Conservation (phyloP, 2,888 invertebrate species). For the Eupithecia centaureata region DNA sequence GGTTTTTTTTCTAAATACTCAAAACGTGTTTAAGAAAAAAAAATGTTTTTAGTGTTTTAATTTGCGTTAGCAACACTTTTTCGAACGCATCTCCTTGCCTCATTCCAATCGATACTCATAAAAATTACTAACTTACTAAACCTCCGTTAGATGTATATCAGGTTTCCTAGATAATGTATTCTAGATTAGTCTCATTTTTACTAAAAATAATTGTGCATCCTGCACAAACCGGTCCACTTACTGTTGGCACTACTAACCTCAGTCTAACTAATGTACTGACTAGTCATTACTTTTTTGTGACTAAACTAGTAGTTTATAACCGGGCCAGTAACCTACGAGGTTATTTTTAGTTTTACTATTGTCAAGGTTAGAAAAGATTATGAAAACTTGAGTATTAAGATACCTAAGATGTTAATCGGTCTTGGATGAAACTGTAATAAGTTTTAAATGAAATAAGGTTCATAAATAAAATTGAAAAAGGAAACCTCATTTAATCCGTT, state of each 20-base stretch:
- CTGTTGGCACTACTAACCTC: constrained; percentile 45
- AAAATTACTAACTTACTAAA: neutral
- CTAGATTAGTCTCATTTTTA: neutral
- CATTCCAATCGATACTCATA: neutral
- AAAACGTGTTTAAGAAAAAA: no score
- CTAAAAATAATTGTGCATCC: constrained; percentile 33
- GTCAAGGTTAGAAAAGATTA: constrained; percentile 3
- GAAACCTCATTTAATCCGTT: no score
- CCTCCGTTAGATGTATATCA: neutral
- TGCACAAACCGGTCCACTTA: constrained; percentile 44
- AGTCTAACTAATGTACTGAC: neutral
- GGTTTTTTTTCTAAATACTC: no score
- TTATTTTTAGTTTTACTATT: constrained; percentile 5
- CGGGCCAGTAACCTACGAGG: constrained; percentile 46
- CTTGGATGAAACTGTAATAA: no score
- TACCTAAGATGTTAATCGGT: no score
- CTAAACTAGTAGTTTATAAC: constrained; percentile 37
- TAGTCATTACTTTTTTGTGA: constrained; percentile 41
- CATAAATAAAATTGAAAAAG: no score
- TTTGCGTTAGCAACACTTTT: no score
- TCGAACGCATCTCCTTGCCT: neutral
- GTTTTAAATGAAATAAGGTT: no score
- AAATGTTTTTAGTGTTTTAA: no score
- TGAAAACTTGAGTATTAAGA: neutral
- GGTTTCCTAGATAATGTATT: constrained; percentile 6